Percentiles rank a stretch among this genome's conserved stretches.
Evolutionary conservation across 1,140 invertebrate species (phyloP).

Genomic region (Spodoptera litura): DNA sequence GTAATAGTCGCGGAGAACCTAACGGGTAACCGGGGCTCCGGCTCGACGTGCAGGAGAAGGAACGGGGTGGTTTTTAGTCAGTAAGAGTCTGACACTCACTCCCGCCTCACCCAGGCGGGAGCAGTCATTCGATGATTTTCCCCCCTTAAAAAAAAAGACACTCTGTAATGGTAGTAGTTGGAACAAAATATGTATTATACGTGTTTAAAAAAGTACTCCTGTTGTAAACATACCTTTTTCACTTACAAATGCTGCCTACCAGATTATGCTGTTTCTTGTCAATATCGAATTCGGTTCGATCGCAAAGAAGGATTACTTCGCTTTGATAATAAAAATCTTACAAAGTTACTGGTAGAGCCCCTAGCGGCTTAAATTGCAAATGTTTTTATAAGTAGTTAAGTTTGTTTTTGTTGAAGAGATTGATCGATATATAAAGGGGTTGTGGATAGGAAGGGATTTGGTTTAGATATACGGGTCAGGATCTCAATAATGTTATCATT

Average conservation of each 20-base stretch:
- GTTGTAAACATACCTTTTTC: neutral
- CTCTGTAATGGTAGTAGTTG: too few relatives aligned
- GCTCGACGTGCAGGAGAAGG: too few relatives aligned
- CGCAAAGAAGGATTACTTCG: slow-evolving; percentile 22
- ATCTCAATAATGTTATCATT: too few relatives aligned
- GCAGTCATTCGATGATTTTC: too few relatives aligned
- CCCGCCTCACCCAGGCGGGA: too few relatives aligned
- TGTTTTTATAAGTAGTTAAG: slow-evolving; percentile 20
- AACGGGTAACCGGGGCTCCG: too few relatives aligned
- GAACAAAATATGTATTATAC: too few relatives aligned
- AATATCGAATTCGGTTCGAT: slow-evolving; percentile 42
- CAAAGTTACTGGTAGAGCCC: slow-evolving; percentile 4
- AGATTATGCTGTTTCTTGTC: slow-evolving; percentile 45
- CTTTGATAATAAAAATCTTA: slow-evolving; percentile 28
- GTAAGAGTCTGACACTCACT: too few relatives aligned
- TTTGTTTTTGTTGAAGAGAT: slow-evolving; percentile 29
- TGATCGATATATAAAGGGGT: slow-evolving; percentile 18
- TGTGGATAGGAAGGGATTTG: neutral
- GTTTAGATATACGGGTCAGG: neutral
- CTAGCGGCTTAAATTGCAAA: slow-evolving; percentile 18
- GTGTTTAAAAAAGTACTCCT: too few relatives aligned
- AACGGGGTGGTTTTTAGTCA: too few relatives aligned
- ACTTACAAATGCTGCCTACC: slow-evolving; percentile 13
- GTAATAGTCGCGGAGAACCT: too few relatives aligned
- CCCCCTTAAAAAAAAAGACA: too few relatives aligned